Percentiles rank a stretch among this genome's conserved stretches.
phyloP scores from a whole-genome alignment of 2,797 vertebrate species.

The Novumbra hubbsi region DNA sequence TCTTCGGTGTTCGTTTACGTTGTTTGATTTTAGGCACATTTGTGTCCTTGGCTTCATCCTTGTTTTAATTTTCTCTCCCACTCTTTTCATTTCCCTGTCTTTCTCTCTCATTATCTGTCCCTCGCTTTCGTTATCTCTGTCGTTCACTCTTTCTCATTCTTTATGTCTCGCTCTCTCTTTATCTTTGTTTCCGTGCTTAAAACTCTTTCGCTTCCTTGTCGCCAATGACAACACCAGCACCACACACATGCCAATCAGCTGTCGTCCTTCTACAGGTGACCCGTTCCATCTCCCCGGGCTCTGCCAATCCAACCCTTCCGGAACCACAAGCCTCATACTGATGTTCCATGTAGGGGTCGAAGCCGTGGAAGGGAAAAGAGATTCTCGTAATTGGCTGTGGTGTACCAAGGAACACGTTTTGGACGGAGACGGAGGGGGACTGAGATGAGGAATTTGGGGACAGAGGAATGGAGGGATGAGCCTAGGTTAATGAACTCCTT shows the following conservation, averaged over 20 bases:
- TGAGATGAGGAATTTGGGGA: constrained; percentile 26
- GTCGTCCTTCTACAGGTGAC: not conserved
- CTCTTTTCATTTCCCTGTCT: not conserved
- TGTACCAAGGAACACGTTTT: constrained; percentile 19
- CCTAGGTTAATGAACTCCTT: constrained; percentile 4
- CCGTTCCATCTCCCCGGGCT: not conserved
- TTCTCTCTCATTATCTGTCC: not conserved
- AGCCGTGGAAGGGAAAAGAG: constrained; percentile 11
- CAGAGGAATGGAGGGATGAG: constrained; percentile 14
- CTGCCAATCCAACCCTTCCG: not conserved
- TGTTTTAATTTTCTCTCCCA: not conserved
- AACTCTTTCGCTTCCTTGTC: not conserved
- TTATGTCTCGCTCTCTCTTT: not conserved
- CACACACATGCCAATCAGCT: not conserved
- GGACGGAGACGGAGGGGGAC: constrained; percentile 22
- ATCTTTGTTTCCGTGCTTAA: not conserved
- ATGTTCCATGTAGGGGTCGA: constrained; percentile 12
- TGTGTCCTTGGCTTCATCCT: not conserved
- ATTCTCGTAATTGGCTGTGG: constrained; percentile 30
- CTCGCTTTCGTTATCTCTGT: too few relatives aligned
- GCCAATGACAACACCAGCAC: not conserved
- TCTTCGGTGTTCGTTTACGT: not conserved
- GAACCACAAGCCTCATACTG: constrained; percentile 16
- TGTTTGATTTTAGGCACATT: not conserved
- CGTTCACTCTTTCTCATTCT: too few relatives aligned